Base-by-base conservation (phyloP, 1,140 invertebrate species). In the Probaryconus sp. region DNA sequence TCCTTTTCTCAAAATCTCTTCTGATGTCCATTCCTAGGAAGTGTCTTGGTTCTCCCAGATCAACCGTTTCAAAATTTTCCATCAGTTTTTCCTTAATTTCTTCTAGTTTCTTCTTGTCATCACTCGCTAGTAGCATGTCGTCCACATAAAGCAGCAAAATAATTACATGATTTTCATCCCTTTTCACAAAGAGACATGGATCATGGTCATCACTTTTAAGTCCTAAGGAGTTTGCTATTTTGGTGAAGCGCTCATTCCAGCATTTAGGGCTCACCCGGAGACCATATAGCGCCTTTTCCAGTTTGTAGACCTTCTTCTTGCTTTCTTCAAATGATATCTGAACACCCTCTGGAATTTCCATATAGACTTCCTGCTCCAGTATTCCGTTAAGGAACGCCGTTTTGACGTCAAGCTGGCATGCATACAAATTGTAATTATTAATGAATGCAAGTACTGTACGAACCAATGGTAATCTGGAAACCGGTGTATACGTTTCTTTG, bases 321-420 rank as follows among this genome's bases (percentile, higher is more conserved):
- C 26, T 14, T 7, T 5, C 7, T 2, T 37, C 30, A 24, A 4
- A 24, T 4, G 21, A n/a, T n/a, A n/a, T n/a, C n/a, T n/a, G 21
- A 24, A 7, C 21, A 7, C 43, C 21, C 7, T 24, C 21, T 6
- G 83, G 83, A 43, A 77, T 77, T 43, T 77, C 63, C 82, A 87
- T 86, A 40, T 84, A 87, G 3, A 88, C 81, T 6, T 87, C 81
- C 61, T 81, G 79, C 5, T 81, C 45, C 3, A 86, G 7, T 18
- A 65, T 51, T 40, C 79, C 80, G 75, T 87, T 79, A 37, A 84
- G 51, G 60, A 85, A 87, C n/a, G 85, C 83, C 37, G 85, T 82
- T 58, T 76, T 76, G 1, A 85, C 82, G 75, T 88, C 88, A 31
- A 86, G 68, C 50, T 86, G 84, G 2, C 45, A 10, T 5, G 82